Base-by-base conservation (phyloP, 2,113 vertebrate species). In the Periophthalmus modestus region DNA sequence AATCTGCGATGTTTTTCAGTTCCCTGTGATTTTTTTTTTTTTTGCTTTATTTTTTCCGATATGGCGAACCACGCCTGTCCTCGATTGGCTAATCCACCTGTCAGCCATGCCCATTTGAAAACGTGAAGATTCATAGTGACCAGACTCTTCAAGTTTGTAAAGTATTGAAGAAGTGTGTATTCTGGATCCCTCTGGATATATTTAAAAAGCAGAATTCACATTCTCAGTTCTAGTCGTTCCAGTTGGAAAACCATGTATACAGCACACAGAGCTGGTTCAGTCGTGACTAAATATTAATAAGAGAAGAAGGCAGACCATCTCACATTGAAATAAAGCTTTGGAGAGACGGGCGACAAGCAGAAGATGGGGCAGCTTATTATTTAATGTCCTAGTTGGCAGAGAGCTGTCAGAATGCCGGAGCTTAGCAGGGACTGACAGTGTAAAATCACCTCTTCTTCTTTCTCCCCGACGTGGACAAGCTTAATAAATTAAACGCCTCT, bases 371-470 rank as follows among this genome's bases (percentile, higher is more conserved):
- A 82, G 84, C 85, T 89, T 87, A 89, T 88, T 87, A 87, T 89
- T 90, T 90, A 87, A 86, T 89, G 88, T 87, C 81, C 85, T 84
- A 85, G 79, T 87, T 88, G 86, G 83, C 86, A 87, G 78, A 80
- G 73, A 75, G 77, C 80, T 87, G 82, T 87, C 84, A 88, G 71
- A 79, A 76, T 71, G 57, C 73, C 79, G 66, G 76, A 72, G 57
- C 72, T 69, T 78, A 85, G 79, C 87, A 84, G 71, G 21, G 73
- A 83, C 80, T 82, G 85, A 86, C 82, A 82, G 74, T 84, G 75
- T 71, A 69, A 80, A 89, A 89, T 82, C 77, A 78, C 81, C 83
- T 83, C 36, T 82, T 83, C 36, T 34, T 87, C 80, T 66, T 87
- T 81, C 68, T 80, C 79, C 58, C 68, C 75, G 79, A 75, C 78